A percentile compares a stretch with the other conserved stretches of the same genome.
Conservation (phyloP, 1,140 invertebrate species). For the Danaus melanippus region DNA sequence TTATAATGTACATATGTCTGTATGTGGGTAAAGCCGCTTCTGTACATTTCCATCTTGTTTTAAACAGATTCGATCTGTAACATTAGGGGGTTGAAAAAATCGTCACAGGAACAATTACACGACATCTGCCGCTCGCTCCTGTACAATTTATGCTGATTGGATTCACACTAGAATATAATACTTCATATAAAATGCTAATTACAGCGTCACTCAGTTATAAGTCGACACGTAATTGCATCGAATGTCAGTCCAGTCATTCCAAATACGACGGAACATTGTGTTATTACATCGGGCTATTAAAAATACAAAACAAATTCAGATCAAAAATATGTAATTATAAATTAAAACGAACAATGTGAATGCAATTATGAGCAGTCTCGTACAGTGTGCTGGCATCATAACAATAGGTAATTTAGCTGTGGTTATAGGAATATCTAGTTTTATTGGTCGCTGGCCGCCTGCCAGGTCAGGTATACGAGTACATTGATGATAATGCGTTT, state of each 20-base stretch:
- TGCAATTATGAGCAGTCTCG: too few relatives aligned
- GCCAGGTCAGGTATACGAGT: slow-evolving; percentile 9
- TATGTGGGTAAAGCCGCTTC: slow-evolving; percentile 25
- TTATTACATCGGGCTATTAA: too few relatives aligned
- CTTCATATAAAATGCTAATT: slow-evolving; percentile 18
- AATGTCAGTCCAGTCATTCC: too few relatives aligned
- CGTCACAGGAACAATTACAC: slow-evolving; percentile 62
- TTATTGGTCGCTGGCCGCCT: slow-evolving; percentile 6
- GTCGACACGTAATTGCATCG: too few relatives aligned
- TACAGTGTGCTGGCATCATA: too few relatives aligned
- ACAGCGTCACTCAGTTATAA: too few relatives aligned
- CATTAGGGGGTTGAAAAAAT: slow-evolving; percentile 57
- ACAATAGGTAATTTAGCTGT: too few relatives aligned
- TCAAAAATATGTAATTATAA: neutral
- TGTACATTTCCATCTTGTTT: slow-evolving; percentile 27
- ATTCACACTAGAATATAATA: slow-evolving; percentile 38
- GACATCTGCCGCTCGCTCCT: slow-evolving; percentile 52
- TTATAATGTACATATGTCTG: neutral
- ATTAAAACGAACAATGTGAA: neutral
- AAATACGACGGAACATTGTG: too few relatives aligned
- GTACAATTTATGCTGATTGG: slow-evolving; percentile 62
- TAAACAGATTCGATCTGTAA: slow-evolving; percentile 58
- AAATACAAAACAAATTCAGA: neutral
- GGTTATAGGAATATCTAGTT: slow-evolving; percentile 6
- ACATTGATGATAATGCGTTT: slow-evolving; percentile 1